phyloP scores from a whole-genome alignment of 2,797 vertebrate genomes.

The Sphenopsis melanotis region DNA sequence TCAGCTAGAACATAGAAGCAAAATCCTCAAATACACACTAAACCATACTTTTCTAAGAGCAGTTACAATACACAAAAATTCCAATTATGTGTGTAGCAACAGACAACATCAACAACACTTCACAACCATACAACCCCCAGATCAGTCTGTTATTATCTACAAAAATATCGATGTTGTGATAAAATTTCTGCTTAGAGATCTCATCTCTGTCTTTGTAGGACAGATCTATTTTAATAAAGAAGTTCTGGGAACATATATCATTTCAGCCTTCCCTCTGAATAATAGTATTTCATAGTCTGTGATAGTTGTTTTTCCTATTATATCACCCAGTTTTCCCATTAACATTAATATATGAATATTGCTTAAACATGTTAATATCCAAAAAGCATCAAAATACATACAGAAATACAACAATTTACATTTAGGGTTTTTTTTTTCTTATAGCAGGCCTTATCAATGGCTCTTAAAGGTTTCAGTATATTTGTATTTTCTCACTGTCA shows the following conservation, averaged over 20 bases:
- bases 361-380: neutral
- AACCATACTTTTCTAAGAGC: neutral
- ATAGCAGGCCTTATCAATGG: neutral
- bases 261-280: neutral
- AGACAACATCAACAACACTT: neutral
- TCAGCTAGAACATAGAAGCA: neutral
- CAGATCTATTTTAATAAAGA: neutral
- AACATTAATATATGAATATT: neutral
- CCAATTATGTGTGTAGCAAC: neutral
- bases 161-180: neutral
- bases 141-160: neutral
- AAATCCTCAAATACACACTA: neutral
- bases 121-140: neutral
- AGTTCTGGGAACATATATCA: neutral
- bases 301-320: neutral
- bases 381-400: neutral
- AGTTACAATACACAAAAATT: neutral
- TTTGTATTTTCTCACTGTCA: neutral
- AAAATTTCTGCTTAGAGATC: neutral
- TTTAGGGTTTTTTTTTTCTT: neutral
- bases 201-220: neutral
- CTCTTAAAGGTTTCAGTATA: neutral
- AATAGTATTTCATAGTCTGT: neutral
- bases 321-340: neutral
- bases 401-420: neutral